Conservation (phyloP, 2,888 invertebrate genomes). For the Leptinotarsa tumamoca region DNA sequence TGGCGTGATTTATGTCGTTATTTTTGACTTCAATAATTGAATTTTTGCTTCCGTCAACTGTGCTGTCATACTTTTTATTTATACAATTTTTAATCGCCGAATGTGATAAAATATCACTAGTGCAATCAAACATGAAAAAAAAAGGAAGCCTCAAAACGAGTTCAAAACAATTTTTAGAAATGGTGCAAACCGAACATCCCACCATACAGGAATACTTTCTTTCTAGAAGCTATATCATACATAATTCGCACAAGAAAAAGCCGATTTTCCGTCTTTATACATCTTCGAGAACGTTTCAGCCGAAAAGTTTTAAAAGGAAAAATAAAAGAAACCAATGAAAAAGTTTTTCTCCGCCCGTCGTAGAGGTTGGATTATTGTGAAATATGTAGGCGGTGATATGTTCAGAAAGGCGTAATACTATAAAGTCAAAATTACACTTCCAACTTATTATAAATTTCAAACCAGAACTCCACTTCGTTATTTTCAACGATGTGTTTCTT, state of each 20-base stretch:
- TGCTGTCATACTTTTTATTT: too few relatives aligned
- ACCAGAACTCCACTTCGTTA: constrained; percentile 26
- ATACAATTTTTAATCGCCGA: too few relatives aligned
- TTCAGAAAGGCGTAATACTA: constrained; percentile 56
- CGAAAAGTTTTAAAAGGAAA: constrained; percentile 26
- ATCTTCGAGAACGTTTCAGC: constrained; percentile 4
- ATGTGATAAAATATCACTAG: too few relatives aligned
- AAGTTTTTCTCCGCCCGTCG: constrained; percentile 18
- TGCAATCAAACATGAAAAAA: too few relatives aligned
- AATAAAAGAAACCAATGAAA: constrained; percentile 23
- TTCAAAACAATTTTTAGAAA: too few relatives aligned
- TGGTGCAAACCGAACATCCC: background rate
- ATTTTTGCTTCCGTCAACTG: too few relatives aligned
- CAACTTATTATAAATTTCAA: constrained; percentile 24
- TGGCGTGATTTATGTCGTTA: too few relatives aligned
- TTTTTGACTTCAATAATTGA: too few relatives aligned
- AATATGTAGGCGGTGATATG: constrained; percentile 50
- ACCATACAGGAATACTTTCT: background rate
- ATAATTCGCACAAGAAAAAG: constrained; percentile 5
- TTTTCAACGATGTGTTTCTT: constrained; percentile 37
- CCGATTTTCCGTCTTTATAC: constrained; percentile 18
- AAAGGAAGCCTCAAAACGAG: too few relatives aligned
- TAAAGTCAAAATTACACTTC: constrained; percentile 48
- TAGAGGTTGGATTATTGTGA: constrained; percentile 25
- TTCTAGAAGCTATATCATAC: constrained; percentile 1